A percentile compares a stretch with the other conserved stretches of the same genome.
These are phyloP conservation scores for Oegoconia quadripuncta DNA, from an alignment of 2,888 invertebrate species.

Conservation along the genomic window DNA sequence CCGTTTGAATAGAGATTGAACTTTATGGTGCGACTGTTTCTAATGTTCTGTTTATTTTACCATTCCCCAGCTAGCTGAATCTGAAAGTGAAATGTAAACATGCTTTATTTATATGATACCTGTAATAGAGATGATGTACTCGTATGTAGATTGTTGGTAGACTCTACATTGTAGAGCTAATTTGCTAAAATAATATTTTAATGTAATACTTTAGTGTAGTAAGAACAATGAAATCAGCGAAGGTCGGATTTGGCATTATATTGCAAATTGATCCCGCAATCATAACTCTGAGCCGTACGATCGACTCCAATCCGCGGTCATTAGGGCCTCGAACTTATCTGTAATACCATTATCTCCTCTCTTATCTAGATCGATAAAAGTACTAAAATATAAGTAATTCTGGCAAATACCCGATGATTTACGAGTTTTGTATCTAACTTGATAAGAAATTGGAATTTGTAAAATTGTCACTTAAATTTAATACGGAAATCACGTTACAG, in stretches of 20 bases:
- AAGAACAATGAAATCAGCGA: not conserved
- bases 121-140: too few relatives aligned
- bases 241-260: not conserved
- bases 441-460: slow-evolving; percentile 9
- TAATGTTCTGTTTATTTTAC: not conserved
- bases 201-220: not conserved
- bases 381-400: slow-evolving; percentile 26
- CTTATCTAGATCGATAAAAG: slow-evolving; percentile 54
- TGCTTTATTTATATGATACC: too few relatives aligned
- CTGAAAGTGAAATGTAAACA: not conserved
- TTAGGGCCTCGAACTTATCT: slow-evolving; percentile 44
- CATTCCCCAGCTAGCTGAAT: not conserved
- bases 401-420: slow-evolving; percentile 15
- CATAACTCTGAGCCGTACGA: slow-evolving; percentile 23
- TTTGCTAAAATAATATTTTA: too few relatives aligned
- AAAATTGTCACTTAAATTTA: too few relatives aligned
- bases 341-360: slow-evolving; percentile 43
- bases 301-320: slow-evolving; percentile 30
- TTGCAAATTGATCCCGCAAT: slow-evolving; percentile 24
- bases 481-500: too few relatives aligned
- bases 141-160: too few relatives aligned
- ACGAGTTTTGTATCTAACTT: not conserved
- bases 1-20: slow-evolving; percentile 13
- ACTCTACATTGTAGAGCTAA: too few relatives aligned
- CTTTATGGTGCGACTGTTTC: slow-evolving; percentile 3